Base-by-base conservation (phyloP, 1,140 invertebrate genomes). In the Tenebrio molitor region DNA sequence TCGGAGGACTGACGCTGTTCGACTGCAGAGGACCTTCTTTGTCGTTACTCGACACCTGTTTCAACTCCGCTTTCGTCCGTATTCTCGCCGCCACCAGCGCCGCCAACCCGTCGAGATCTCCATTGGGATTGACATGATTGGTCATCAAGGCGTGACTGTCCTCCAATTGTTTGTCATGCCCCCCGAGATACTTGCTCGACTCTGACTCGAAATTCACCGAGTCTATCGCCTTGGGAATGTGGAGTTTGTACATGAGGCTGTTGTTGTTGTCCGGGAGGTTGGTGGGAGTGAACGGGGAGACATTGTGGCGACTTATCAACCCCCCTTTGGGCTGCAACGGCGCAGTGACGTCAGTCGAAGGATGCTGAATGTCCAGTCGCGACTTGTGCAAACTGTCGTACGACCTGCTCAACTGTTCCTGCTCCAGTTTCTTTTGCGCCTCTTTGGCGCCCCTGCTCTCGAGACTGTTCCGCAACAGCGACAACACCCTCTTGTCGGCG, bases 21-120 rank as follows among this genome's bases (percentile, higher is more conserved):
- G 25, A 29, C n/a, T n/a, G n/a, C n/a, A 29, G 25, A 29, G 25
- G n/a, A n/a, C 15, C 14, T 15, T 16, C 25, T 63, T 14, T 62
- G 15, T 65, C 39, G 70, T 65, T 65, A n/a, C n/a, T n/a, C n/a
- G n/a, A n/a, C 2, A 88, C 89, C 79, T 91, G 92, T 83, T 94
- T 95, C 14, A 93, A 82, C 84, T 95, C 93, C 1, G 91, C 93
- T 84, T 94, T 94, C 1, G 93, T 95, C 53, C 92, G 85, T 74
- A 94, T 93, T 76, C 93, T 87, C 7, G 92, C 90, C 6, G 90
- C 87, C 44, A 92, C 81, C 46, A 88, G 85, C 15, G 87, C 86
- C 34, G 88, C 87, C 8, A 88, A 74, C 10, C 87, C 87, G 79
- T 89, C 88, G 34, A 83, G 75, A 75, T 85, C 84, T 16, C 72